Evolutionary conservation across 1,140 invertebrate genomes (phyloP).

Genomic region (Drosophila aff.): DNA sequence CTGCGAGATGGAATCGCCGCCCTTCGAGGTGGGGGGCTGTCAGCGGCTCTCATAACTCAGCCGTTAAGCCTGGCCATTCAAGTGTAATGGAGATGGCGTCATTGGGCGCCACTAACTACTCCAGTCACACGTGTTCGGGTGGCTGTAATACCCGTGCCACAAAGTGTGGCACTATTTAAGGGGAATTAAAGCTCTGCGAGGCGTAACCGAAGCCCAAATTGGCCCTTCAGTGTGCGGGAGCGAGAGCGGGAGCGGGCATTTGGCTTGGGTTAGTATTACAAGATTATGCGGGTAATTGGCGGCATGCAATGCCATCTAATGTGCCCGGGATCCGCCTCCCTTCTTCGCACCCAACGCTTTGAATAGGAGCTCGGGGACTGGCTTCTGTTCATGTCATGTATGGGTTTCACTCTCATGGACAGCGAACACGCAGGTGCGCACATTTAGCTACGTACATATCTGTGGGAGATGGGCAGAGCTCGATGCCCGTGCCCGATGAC

Average conservation of each 20-base stretch:
- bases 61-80: slow-evolving; percentile 26
- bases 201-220: slow-evolving; percentile 61
- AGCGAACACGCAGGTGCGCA: slow-evolving; percentile 60
- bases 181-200: slow-evolving; percentile 68
- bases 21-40: slow-evolving; percentile 22
- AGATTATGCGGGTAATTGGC: slow-evolving; percentile 80
- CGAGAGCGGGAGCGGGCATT: slow-evolving; percentile 16
- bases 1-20: slow-evolving; percentile 3
- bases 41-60: slow-evolving; percentile 32
- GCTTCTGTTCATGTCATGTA: slow-evolving; percentile 55
- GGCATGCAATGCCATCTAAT: slow-evolving; percentile 78
- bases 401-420: slow-evolving; percentile 66
- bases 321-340: slow-evolving; percentile 4
- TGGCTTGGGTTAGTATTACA: slow-evolving; percentile 74
- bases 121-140: slow-evolving; percentile 38
- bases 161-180: slow-evolving; percentile 59
- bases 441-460: neutral
- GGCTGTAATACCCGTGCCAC: slow-evolving; percentile 22
- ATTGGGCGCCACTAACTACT: slow-evolving; percentile 45
- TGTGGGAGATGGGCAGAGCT: slow-evolving; percentile 9
- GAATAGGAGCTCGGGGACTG: slow-evolving; percentile 1
- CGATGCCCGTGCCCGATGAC: slow-evolving; percentile 9
- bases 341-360: slow-evolving; percentile 1
- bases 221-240: slow-evolving; percentile 36
- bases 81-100: slow-evolving; percentile 46